phyloP scores from a whole-genome alignment of 2,113 vertebrate genomes.

The Pomatostomus ruficeps region DNA sequence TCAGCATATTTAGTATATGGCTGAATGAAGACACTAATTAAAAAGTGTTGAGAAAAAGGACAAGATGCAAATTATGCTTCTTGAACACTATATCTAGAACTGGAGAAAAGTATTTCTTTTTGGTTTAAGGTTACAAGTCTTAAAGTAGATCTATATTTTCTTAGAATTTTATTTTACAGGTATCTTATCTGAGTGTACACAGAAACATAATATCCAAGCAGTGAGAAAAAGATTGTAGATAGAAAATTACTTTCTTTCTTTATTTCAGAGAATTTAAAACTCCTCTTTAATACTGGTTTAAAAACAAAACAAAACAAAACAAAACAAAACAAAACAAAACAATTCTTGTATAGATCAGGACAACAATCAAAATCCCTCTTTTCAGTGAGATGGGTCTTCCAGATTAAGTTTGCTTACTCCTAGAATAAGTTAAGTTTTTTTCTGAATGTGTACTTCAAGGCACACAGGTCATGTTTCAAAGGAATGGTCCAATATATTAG shows the following conservation, averaged over 20 bases:
- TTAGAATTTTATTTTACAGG: neutral
- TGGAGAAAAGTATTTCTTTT: neutral
- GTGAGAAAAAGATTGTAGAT: neutral
- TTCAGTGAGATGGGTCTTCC: neutral
- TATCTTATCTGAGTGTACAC: neutral
- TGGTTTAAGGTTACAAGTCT: neutral
- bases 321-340: neutral
- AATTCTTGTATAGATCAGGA: neutral
- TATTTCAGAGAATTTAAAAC: neutral
- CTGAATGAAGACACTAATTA: neutral
- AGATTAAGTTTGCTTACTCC: neutral
- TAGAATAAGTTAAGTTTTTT: neutral
- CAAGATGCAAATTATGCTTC: neutral
- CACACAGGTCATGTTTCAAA: neutral
- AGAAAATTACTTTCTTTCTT: neutral
- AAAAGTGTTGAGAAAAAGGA: neutral
- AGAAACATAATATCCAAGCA: neutral
- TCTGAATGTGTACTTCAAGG: neutral
- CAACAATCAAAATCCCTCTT: neutral
- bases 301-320: neutral
- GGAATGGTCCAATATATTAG: neutral
- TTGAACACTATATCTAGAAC: neutral
- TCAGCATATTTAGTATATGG: neutral
- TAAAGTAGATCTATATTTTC: neutral
- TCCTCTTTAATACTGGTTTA: neutral